phyloP scores from a whole-genome alignment of 2,888 invertebrate genomes.

The Andrena flavipes region DNA sequence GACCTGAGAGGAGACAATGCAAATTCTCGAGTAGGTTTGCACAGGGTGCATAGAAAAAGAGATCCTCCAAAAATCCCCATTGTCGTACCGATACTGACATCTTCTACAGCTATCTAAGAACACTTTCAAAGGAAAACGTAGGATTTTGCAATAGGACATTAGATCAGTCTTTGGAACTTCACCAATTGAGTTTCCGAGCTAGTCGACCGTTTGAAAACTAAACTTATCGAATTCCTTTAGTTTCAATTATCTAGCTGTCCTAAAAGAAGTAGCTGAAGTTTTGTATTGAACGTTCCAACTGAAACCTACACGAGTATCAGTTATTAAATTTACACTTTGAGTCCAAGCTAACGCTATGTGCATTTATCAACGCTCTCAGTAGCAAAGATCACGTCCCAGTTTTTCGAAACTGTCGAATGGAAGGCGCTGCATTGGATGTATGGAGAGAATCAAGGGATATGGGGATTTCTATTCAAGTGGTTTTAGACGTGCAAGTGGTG shows the following conservation, averaged over 20 bases:
- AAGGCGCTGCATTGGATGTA: neutral
- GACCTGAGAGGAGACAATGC: neutral
- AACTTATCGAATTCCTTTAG: neutral
- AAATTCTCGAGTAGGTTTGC: neutral
- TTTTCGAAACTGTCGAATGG: neutral
- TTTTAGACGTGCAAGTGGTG: neutral
- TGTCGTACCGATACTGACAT: neutral
- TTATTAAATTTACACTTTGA: no score
- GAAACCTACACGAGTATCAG: no score
- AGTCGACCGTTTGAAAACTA: neutral
- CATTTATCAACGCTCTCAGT: neutral
- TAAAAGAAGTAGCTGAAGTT: neutral
- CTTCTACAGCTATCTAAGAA: neutral
- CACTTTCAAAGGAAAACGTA: neutral
- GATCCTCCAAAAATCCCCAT: neutral
- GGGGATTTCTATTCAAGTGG: neutral
- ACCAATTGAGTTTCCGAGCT: slow-evolving; percentile 10
- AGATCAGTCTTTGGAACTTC: neutral
- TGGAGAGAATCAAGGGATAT: neutral
- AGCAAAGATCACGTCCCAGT: neutral
- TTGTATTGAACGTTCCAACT: no score
- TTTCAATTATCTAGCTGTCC: neutral
- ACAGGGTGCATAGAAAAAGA: neutral
- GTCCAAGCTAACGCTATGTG: no score
- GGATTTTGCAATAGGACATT: neutral